Evolutionary conservation across 2,888 invertebrate genomes (phyloP).

Genomic region (Pristionchus entomophagus): DNA sequence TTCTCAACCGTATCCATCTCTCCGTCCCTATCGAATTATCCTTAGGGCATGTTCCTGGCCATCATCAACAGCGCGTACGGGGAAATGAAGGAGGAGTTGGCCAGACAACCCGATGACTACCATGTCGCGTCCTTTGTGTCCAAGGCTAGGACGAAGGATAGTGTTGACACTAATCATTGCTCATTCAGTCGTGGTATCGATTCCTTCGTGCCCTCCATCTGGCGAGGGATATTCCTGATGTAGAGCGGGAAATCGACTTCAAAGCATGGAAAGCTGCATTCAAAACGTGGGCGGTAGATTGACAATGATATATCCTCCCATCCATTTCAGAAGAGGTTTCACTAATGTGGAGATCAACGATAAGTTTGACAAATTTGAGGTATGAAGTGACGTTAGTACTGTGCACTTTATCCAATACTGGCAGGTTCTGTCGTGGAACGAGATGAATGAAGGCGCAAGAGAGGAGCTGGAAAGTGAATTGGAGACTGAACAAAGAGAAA

Average conservation of each 20-base stretch:
- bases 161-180: too few relatives aligned
- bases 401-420: background rate
- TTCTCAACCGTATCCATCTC: too few relatives aligned
- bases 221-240: background rate
- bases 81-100: slow-evolving; percentile 84
- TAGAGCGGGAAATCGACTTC: slow-evolving; percentile 16
- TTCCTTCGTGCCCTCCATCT: slow-evolving; percentile 45
- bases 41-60: too few relatives aligned
- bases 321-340: slow-evolving; percentile 80
- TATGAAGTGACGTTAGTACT: too few relatives aligned
- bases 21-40: too few relatives aligned
- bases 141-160: background rate
- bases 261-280: slow-evolving; percentile 46
- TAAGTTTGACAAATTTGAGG: slow-evolving; percentile 82
- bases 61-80: too few relatives aligned
- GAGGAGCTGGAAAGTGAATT: slow-evolving; percentile 34
- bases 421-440: slow-evolving; percentile 38
- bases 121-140: slow-evolving; percentile 30
- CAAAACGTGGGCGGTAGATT: background rate
- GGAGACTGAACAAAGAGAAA: slow-evolving; percentile 28
- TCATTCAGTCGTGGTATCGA: slow-evolving; percentile 48
- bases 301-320: background rate
- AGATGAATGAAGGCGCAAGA: slow-evolving; percentile 7
- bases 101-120: slow-evolving; percentile 66
- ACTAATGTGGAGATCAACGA: slow-evolving; percentile 83